These are phyloP conservation scores for Lichenostomus cassidix DNA, from an alignment of 2,113 vertebrate species.

Conservation along the genomic window DNA sequence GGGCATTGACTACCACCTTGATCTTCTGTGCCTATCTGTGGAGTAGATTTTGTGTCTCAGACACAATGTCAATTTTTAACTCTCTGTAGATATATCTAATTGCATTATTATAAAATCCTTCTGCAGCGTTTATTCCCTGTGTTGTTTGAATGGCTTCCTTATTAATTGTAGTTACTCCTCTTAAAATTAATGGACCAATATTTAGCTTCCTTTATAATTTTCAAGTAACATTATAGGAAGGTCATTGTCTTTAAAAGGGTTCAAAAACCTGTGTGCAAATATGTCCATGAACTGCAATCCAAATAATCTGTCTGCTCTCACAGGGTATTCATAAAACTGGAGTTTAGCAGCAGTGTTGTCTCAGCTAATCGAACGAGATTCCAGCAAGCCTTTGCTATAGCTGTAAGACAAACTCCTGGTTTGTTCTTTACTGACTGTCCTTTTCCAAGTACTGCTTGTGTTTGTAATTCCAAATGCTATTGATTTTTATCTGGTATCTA, in stretches of 20 bases:
- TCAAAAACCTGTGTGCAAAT: rapidly evolving
- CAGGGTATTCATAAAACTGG: background rate
- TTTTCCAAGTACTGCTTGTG: background rate
- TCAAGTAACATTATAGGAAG: background rate
- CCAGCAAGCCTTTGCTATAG: background rate
- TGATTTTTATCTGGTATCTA: background rate
- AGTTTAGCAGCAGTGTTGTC: background rate
- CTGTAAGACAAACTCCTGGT: background rate
- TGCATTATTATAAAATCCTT: background rate
- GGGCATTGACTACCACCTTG: background rate
- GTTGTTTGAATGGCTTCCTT: background rate
- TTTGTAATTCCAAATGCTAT: background rate
- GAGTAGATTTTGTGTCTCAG: background rate
- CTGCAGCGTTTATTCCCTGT: background rate
- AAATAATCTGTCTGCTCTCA: background rate
- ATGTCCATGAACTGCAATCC: background rate
- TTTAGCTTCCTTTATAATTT: background rate
- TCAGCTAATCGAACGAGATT: background rate
- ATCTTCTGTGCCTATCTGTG: background rate
- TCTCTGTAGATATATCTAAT: background rate
- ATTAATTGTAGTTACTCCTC: background rate
- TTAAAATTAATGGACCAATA: background rate
- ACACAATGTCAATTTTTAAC: background rate
- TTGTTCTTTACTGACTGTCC: background rate
- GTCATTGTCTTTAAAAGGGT: background rate